A percentile compares a stretch with the other conserved stretches of the same genome.
phyloP scores from a whole-genome alignment of 2,888 invertebrate species.

The Phasia obesa region DNA sequence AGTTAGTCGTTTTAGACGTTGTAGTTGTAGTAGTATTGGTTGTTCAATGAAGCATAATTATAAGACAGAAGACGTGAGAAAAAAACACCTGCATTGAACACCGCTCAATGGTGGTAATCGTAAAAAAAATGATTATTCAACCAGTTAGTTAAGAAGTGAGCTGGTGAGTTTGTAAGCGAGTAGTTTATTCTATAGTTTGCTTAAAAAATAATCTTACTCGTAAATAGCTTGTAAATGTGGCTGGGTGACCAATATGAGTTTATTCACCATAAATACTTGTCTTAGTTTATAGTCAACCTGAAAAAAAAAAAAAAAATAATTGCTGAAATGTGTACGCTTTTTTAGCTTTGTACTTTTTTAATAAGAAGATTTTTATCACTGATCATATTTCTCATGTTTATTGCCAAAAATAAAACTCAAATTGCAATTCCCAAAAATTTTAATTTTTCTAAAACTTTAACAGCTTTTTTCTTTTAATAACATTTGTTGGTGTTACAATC shows the following conservation, averaged over 20 bases:
- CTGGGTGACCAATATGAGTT: slow-evolving; percentile 49
- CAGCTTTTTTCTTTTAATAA: background rate
- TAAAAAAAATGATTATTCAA: slow-evolving; percentile 30
- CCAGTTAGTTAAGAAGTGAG: slow-evolving; percentile 20
- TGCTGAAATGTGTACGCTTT: slow-evolving; percentile 48
- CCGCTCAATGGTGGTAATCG: slow-evolving; percentile 47
- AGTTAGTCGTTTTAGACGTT: background rate
- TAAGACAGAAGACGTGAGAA: slow-evolving; percentile 69
- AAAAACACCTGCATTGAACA: slow-evolving; percentile 70
- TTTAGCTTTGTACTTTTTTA: slow-evolving; percentile 50
- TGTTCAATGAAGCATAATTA: slow-evolving; percentile 55
- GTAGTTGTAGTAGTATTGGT: slow-evolving; percentile 34
- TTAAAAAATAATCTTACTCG: slow-evolving; percentile 16
- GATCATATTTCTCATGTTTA: slow-evolving; percentile 71
- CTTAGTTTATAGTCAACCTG: background rate
- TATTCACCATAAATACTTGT: slow-evolving; percentile 54
- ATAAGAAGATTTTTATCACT: slow-evolving; percentile 72
- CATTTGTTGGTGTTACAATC: slow-evolving; percentile 34
- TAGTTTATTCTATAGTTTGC: slow-evolving; percentile 14
- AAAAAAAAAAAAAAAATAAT: slow-evolving; percentile 31
- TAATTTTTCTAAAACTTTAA: slow-evolving; percentile 20
- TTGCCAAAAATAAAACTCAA: slow-evolving; percentile 35
- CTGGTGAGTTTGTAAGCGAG: slow-evolving; percentile 25
- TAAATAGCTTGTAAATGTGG: slow-evolving; percentile 38
- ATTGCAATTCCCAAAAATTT: slow-evolving; percentile 3